Conservation (phyloP, 2,797 vertebrate genomes). For the Alca torda region DNA sequence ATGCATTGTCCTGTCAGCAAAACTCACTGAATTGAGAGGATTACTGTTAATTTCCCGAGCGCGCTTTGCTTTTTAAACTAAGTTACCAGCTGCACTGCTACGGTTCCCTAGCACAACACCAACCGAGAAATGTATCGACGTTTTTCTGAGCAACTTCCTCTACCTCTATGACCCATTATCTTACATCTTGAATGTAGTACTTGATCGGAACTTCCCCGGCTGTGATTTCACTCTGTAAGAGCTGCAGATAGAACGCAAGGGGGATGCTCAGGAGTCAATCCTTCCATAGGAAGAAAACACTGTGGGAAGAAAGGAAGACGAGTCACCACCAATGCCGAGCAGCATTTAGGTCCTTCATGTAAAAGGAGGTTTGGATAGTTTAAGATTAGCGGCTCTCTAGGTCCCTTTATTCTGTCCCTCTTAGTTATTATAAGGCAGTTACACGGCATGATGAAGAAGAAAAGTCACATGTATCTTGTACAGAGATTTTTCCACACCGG, state of each 20-base stretch:
- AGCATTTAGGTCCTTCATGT: neutral
- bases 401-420: neutral
- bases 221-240: neutral
- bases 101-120: neutral
- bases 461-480: accelerated
- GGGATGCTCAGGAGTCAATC: slow-evolving; percentile 63
- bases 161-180: neutral
- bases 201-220: neutral
- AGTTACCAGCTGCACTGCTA: neutral
- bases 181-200: neutral
- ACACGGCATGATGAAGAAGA: neutral
- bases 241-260: neutral
- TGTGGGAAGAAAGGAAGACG: neutral
- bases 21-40: neutral
- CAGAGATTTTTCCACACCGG: neutral
- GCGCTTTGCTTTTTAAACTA: neutral
- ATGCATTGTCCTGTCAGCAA: neutral
- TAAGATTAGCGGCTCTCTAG: neutral
- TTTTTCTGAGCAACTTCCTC: neutral
- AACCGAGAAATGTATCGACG: accelerated
- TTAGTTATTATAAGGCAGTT: neutral
- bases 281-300: slow-evolving; percentile 79
- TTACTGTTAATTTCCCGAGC: neutral
- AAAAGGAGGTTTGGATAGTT: neutral
- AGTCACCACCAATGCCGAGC: neutral